Conservation (phyloP, 30 jellyfish, hydroid and myxozoan genomes). For the Aurelia sp. region DNA sequence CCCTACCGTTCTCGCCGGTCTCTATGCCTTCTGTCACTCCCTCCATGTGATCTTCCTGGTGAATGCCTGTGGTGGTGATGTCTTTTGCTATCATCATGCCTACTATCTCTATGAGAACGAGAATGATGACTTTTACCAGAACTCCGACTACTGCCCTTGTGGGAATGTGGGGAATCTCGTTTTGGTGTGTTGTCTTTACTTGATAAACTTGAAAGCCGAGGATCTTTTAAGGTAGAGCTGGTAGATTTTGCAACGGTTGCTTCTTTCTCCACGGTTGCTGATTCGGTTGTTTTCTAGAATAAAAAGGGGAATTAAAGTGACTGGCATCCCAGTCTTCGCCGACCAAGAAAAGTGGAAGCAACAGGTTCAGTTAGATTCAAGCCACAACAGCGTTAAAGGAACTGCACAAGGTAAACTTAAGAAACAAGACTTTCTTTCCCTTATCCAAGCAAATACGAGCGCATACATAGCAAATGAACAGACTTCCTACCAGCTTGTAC, state of each 20-base stretch:
- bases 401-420: too few species aligned
- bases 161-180: constrained; percentile 26
- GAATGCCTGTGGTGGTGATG: constrained; percentile 23
- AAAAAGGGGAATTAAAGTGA: not conserved
- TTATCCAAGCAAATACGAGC: too few species aligned
- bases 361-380: too few species aligned
- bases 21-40: constrained; percentile 54
- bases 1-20: constrained; percentile 67
- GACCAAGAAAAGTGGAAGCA: too few species aligned
- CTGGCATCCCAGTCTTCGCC: too few species aligned
- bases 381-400: too few species aligned
- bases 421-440: too few species aligned
- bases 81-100: constrained; percentile 46
- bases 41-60: constrained; percentile 41
- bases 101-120: constrained; percentile 28
- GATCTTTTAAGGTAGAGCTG: not conserved
- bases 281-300: not conserved
- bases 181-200: constrained; percentile 39
- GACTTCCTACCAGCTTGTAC: too few species aligned
- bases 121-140: constrained; percentile 15
- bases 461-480: too few species aligned
- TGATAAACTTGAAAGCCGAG: not conserved
- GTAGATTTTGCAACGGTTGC: not conserved
- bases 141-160: not conserved
- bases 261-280: not conserved